phyloP scores from a whole-genome alignment of 2,113 vertebrate genomes.

The Panthera uncia region DNA sequence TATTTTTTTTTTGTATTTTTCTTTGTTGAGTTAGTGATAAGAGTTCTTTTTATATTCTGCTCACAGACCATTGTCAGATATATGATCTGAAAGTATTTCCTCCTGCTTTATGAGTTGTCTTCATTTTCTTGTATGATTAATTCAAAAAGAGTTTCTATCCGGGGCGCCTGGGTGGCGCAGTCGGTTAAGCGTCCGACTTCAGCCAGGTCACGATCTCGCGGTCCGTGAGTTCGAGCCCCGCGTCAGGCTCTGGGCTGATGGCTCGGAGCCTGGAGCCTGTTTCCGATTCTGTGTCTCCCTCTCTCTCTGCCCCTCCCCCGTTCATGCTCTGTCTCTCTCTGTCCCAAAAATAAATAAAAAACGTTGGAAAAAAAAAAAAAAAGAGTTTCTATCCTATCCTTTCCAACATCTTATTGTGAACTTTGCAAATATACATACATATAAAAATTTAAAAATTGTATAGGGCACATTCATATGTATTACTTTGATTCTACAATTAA shows the following conservation, averaged over 20 bases:
- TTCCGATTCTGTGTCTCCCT: no score
- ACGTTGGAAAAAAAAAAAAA: no score
- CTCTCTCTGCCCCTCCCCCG: no score
- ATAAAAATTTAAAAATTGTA: neutral
- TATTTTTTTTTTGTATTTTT: neutral
- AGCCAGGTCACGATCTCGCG: no score
- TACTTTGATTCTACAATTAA: neutral
- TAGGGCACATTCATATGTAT: neutral
- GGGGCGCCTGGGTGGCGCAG: no score
- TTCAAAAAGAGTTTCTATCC: neutral
- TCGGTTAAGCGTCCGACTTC: no score
- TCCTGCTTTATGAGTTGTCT: neutral
- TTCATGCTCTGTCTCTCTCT: no score
- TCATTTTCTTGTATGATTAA: neutral
- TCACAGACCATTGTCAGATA: neutral
- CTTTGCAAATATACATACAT: neutral
- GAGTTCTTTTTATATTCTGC: neutral
- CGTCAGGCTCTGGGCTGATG: no score
- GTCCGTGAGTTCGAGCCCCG: no score
- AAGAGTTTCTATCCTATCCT: neutral
- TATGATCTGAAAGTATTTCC: slow-evolving; percentile 5
- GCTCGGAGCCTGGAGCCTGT: no score
- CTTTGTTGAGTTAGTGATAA: neutral
- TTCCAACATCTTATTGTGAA: neutral
- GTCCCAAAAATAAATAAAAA: no score